Conservation (phyloP, 92 coral and sea anemone species). For the Epizoanthus ramosus region DNA sequence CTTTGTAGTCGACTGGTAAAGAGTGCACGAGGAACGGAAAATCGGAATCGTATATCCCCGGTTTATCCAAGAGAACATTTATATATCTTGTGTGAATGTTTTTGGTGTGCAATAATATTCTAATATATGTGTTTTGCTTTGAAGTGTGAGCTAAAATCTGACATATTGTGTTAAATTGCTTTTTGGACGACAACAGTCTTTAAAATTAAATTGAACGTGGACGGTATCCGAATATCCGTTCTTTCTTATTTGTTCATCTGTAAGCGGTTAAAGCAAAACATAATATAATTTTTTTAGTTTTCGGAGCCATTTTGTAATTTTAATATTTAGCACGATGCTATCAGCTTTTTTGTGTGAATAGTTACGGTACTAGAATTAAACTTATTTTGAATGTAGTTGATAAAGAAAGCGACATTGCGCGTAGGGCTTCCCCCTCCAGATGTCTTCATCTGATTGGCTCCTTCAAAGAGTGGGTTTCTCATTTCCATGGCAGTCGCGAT, state of each 20-base stretch:
- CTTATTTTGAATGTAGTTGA: background rate
- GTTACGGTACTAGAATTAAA: no score
- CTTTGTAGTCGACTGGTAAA: background rate
- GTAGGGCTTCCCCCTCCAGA: conserved; percentile 50
- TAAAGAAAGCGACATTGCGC: conserved; percentile 4
- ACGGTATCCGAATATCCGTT: background rate
- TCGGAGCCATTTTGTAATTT: conserved; percentile 4
- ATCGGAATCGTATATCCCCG: background rate
- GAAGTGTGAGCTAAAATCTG: no score
- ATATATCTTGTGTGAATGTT: background rate
- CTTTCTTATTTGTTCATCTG: background rate
- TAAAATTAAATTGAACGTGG: background rate
- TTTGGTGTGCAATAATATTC: no score
- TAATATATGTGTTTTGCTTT: no score
- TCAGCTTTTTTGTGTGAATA: no score
- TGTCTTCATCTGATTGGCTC: conserved; percentile 58
- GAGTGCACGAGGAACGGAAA: background rate
- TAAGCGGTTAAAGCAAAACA: background rate
- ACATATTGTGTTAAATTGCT: no score
- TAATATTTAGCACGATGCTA: background rate
- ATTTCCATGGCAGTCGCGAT: conserved; percentile 19
- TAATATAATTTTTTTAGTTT: background rate
- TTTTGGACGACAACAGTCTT: no score
- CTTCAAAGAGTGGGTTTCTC: conserved; percentile 23
- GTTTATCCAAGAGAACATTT: background rate